Conservation (phyloP, 2,888 invertebrate genomes). For the Rugalucina vietnamica region DNA sequence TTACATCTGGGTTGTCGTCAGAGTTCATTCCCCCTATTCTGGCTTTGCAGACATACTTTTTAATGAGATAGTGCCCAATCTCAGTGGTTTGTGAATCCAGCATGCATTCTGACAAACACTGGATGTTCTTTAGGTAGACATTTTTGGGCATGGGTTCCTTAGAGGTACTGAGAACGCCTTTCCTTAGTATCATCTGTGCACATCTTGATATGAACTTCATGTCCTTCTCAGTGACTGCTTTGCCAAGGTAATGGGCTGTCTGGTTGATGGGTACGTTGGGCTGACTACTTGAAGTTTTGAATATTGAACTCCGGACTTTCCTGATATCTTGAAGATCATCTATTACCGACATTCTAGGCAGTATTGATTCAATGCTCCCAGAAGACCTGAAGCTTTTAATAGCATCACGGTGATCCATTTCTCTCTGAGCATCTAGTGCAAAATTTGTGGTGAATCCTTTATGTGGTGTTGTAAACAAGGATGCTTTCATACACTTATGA, state of each 20-base stretch:
- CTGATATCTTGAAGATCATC: conserved; percentile 35
- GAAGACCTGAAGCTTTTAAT: conserved; percentile 48
- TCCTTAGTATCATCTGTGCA: conserved; percentile 10
- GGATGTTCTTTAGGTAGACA: conserved; percentile 22
- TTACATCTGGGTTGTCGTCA: conserved; percentile 17
- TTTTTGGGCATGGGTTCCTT: background rate
- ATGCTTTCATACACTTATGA: conserved; percentile 40
- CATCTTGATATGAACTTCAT: background rate
- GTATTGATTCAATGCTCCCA: conserved; percentile 38
- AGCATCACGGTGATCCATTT: conserved; percentile 54
- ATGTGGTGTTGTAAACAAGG: conserved; percentile 44
- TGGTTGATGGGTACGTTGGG: background rate
- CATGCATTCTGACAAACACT: conserved; percentile 7
- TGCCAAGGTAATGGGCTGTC: background rate
- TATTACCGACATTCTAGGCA: conserved; percentile 44
- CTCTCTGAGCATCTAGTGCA: conserved; percentile 49
- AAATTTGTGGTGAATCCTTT: conserved; percentile 39
- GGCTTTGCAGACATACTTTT: conserved; percentile 21
- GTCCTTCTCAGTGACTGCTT: background rate
- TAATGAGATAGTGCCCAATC: conserved; percentile 19
- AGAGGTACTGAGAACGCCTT: background rate
- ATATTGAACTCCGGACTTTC: background rate
- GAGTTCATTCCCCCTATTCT: conserved; percentile 13
- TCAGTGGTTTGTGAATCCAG: conserved; percentile 26
- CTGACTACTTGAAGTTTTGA: background rate